phyloP scores from a whole-genome alignment of 2,888 invertebrate species.

The Pammene fasciana region DNA sequence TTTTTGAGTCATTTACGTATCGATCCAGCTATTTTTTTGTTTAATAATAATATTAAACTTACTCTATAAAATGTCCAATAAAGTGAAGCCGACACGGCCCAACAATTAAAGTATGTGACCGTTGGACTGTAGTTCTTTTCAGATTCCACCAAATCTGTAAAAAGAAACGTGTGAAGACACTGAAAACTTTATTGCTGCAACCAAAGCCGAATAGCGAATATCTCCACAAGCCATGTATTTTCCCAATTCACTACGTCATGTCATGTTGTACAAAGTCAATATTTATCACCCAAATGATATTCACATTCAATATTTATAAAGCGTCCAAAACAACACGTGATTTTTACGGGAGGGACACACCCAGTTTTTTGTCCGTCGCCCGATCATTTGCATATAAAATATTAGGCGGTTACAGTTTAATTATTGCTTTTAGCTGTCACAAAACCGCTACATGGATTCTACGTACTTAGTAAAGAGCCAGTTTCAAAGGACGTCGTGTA shows the following conservation, averaged over 20 bases:
- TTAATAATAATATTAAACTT: too few species aligned
- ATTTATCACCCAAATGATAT: conserved; percentile 29
- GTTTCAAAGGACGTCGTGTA: too few species aligned
- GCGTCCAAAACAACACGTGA: conserved; percentile 22
- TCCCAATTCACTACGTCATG: conserved; percentile 28
- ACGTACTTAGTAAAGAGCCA: too few species aligned
- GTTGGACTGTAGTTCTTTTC: too few species aligned
- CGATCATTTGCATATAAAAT: conserved; percentile 18
- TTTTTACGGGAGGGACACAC: conserved; percentile 20
- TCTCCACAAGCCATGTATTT: conserved; percentile 5
- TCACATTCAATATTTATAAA: conserved; percentile 31
- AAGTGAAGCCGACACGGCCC: too few species aligned
- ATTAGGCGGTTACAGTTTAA: conserved; percentile 12
- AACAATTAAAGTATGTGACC: too few species aligned
- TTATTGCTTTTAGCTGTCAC: not conserved
- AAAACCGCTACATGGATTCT: not conserved
- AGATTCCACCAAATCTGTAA: too few species aligned
- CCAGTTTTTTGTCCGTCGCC: conserved; percentile 11
- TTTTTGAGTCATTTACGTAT: too few species aligned
- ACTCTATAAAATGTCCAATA: too few species aligned
- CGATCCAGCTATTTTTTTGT: too few species aligned
- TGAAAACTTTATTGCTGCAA: not conserved
- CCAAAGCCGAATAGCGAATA: not conserved
- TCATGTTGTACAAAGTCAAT: conserved; percentile 28
- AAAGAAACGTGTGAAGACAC: too few species aligned